phyloP scores from a whole-genome alignment of 2,113 vertebrate genomes.

The Callaeas wilsoni region DNA sequence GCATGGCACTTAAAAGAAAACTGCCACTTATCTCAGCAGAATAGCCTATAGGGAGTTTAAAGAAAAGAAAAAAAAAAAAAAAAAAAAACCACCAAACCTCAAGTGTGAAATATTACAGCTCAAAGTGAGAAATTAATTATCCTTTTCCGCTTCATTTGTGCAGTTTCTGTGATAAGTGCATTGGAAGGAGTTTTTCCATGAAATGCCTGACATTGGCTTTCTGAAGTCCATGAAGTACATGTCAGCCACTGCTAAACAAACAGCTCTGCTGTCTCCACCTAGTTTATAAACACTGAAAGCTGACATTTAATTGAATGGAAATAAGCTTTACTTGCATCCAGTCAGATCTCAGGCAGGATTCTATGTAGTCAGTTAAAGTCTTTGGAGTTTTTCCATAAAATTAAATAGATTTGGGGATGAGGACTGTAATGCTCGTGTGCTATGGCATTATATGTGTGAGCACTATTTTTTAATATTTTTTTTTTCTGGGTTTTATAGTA shows the following conservation, averaged over 20 bases:
- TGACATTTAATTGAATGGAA: not conserved
- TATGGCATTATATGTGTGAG: too few relatives aligned
- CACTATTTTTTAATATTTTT: too few relatives aligned
- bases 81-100: too few relatives aligned
- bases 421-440: not conserved
- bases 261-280: not conserved
- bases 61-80: too few relatives aligned
- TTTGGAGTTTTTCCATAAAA: not conserved
- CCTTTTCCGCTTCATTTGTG: not conserved
- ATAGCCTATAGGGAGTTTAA: not conserved
- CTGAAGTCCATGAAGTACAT: not conserved
- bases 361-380: not conserved
- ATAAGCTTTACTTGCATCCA: not conserved
- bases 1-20: not conserved
- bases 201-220: not conserved
- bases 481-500: not conserved
- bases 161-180: not conserved
- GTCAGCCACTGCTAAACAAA: not conserved
- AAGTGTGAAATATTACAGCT: not conserved
- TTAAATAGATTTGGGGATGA: not conserved
- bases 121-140: not conserved
- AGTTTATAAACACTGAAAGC: not conserved
- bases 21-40: not conserved
- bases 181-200: not conserved
- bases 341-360: not conserved